Evolutionary conservation across 2,888 invertebrate species (phyloP).

Genomic region (Rhopalosiphum nymphaeae): DNA sequence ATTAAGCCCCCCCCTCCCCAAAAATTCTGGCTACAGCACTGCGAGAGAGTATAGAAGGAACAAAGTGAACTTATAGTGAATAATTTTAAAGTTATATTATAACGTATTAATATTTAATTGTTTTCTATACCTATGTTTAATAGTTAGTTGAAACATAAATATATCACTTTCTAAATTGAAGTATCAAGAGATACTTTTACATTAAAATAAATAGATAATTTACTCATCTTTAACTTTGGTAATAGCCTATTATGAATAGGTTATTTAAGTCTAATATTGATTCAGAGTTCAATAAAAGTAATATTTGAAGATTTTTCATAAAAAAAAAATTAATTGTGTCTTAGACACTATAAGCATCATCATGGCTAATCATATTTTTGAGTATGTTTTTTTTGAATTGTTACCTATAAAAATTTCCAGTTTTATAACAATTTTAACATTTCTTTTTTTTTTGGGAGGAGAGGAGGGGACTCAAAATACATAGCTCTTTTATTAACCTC

Average conservation of each 20-base stretch:
- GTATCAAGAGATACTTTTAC: not conserved
- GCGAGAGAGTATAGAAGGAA: not conserved
- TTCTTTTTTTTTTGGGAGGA: no score
- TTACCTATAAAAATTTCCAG: not conserved
- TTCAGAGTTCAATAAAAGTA: not conserved
- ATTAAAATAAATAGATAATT: not conserved
- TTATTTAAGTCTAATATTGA: not conserved
- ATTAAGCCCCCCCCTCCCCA: no score
- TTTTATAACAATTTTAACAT: not conserved
- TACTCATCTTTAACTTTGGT: not conserved
- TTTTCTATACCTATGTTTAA: slow-evolving; percentile 1
- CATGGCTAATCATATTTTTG: not conserved
- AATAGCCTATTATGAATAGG: not conserved
- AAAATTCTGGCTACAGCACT: no score
- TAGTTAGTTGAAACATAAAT: not conserved
- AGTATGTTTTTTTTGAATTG: not conserved
- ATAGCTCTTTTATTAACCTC: no score
- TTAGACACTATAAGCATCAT: no score
- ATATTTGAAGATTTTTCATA: no score
- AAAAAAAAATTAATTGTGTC: no score
- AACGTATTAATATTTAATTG: not conserved
- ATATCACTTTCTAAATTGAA: not conserved
- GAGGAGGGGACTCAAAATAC: no score
- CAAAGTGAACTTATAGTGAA: not conserved
- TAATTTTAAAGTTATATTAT: not conserved